Conservation (phyloP, 2,113 vertebrate species). For the Bufo bufo region DNA sequence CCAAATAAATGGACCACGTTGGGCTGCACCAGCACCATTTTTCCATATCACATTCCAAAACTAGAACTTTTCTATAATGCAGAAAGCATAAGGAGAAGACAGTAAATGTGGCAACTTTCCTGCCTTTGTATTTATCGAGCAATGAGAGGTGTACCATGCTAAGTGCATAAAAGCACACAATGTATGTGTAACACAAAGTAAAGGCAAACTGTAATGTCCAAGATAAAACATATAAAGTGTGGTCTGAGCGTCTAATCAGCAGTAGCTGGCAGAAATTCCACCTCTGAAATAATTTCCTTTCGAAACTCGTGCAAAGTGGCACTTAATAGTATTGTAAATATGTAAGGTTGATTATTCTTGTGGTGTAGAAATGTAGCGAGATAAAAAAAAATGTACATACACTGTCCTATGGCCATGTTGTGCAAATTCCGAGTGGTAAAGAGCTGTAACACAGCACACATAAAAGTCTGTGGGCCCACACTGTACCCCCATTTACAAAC, state of each 20-base stretch:
- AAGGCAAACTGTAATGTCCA: neutral
- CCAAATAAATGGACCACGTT: neutral
- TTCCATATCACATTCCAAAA: neutral
- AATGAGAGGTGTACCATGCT: neutral
- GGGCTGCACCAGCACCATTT: neutral
- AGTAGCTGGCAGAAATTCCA: neutral
- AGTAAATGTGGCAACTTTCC: neutral
- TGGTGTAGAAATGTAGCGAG: neutral
- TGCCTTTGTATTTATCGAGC: neutral
- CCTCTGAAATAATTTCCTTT: neutral
- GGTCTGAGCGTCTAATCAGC: neutral
- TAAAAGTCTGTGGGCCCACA: too few species aligned
- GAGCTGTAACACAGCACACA: too few species aligned
- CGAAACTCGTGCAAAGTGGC: slow-evolving; percentile 8
- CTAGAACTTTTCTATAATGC: neutral
- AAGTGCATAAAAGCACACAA: neutral
- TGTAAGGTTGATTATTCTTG: neutral
- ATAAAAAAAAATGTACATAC: neutral
- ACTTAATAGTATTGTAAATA: neutral
- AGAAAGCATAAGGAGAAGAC: neutral
- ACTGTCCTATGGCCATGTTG: too few species aligned
- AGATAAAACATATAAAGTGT: neutral
- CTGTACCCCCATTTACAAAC: too few species aligned
- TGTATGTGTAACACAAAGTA: neutral
- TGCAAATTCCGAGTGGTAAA: too few species aligned